Conservation (phyloP, 2,888 invertebrate species). For the Entomobrya proxima region DNA sequence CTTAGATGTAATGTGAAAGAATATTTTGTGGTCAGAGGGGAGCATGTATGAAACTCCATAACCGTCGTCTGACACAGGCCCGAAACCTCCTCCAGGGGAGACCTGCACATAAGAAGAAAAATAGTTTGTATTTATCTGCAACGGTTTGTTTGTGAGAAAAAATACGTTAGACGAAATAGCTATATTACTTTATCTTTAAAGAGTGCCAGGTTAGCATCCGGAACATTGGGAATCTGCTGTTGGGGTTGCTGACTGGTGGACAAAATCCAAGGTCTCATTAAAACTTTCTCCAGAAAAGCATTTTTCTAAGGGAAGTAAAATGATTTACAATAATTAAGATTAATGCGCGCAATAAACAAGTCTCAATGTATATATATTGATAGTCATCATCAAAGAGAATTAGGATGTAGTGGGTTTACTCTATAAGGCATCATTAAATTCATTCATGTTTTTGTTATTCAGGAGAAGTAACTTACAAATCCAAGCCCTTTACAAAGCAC, state of each 20-base stretch:
- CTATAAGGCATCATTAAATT: neutral
- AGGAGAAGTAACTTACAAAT: constrained; percentile 77
- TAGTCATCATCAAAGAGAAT: too few relatives aligned
- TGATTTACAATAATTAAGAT: too few relatives aligned
- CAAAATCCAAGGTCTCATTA: constrained; percentile 79
- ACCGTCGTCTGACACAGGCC: constrained; percentile 79
- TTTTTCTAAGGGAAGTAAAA: constrained; percentile 77
- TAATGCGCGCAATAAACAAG: too few relatives aligned
- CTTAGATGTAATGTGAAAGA: constrained; percentile 79
- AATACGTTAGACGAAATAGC: neutral
- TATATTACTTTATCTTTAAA: constrained; percentile 77
- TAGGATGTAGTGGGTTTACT: too few relatives aligned
- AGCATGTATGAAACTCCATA: constrained; percentile 80
- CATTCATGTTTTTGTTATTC: neutral
- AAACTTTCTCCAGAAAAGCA: constrained; percentile 78
- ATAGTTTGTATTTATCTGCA: neutral
- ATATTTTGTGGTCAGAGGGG: constrained; percentile 78
- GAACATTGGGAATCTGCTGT: constrained; percentile 78
- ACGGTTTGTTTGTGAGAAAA: neutral
- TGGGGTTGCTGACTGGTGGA: constrained; percentile 80
- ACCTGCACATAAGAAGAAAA: constrained; percentile 76
- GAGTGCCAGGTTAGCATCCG: constrained; percentile 77
- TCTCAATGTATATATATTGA: too few relatives aligned
- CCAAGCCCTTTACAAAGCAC: constrained; percentile 78
- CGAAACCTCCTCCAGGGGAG: constrained; percentile 79